Evolutionary conservation across 1,140 invertebrate species (phyloP), one percentile per base, ranked within the genome.

Genomic region (Diorhabda elongata): DNA sequence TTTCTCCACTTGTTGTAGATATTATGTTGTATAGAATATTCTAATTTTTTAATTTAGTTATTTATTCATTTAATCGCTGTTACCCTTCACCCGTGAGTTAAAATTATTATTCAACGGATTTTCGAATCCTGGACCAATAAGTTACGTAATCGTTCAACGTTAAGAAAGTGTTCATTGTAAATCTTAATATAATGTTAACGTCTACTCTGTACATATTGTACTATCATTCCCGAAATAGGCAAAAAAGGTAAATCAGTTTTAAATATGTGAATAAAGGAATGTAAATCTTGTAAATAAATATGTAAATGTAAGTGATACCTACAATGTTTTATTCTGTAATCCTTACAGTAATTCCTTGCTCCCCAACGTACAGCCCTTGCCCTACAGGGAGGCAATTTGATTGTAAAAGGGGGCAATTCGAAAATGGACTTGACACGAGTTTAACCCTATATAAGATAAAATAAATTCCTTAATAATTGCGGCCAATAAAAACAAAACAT

Each of bases 241-340:
- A 44, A 11, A 62, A 62, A n/a, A 62, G 43, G 42, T 26, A 62
- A 3, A 44, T 62, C 42, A 7, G 43, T 62, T 62, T 42, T 62
- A 43, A n/a, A 62, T 8, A 44, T 62, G 44, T 62, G 43, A 62
- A 62, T 6, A 62, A n/a, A 62, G 61, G 61, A 62, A 62, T 62
- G 61, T 62, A 62, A 47, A 62, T 62, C 61, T 62, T 62, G 42
- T 47, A 8, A 62, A 62, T 62, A 62, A 62, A 62, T 44, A 2
- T 62, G 43, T 62, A 62, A 62, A 62, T 42, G 44, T 43, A 26
- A 26, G 26, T 26, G 26, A 26, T 26, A 26, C 26, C 26, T 26
- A 26, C 26, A 26, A 26, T 26, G 26, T 26, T 26, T 26, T 26
- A 26, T 26, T 26, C 26, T 26, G 26, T 26, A 26, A 26, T 1